A percentile compares a stretch with the other conserved stretches of the same genome.
Evolutionary conservation across 1,140 invertebrate species (phyloP).

Genomic region (Drosophila quadrilineata): DNA sequence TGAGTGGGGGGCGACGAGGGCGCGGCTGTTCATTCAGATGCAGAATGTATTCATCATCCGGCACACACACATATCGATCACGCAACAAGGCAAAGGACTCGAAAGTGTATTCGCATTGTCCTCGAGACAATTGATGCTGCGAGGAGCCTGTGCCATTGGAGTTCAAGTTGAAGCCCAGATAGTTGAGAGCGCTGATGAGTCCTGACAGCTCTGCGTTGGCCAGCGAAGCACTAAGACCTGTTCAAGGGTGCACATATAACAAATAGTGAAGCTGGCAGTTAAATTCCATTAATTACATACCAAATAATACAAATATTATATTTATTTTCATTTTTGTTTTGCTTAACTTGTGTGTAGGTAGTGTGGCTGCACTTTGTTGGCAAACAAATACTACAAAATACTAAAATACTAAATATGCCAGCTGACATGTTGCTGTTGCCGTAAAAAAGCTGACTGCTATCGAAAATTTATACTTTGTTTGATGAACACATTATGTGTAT

Average conservation of each 20-base stretch:
- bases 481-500: too few species aligned
- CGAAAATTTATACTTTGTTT: slow-evolving; percentile 3
- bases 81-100: slow-evolving; percentile 37
- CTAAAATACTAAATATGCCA: neutral
- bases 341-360: neutral
- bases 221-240: slow-evolving; percentile 8
- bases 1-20: slow-evolving; percentile 56
- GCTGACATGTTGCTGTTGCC: too few species aligned
- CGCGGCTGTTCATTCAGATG: slow-evolving; percentile 46
- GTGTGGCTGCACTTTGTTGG: neutral
- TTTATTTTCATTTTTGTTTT: slow-evolving; percentile 27
- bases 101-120: slow-evolving; percentile 56
- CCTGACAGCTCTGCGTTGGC: slow-evolving; percentile 48
- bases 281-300: slow-evolving; percentile 4
- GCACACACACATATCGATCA: slow-evolving; percentile 38
- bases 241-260: neutral
- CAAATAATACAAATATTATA: slow-evolving; percentile 12
- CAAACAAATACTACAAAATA: neutral
- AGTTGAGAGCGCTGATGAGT: slow-evolving; percentile 39
- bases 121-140: slow-evolving; percentile 36
- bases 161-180: slow-evolving; percentile 36
- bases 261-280: neutral
- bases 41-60: slow-evolving; percentile 61
- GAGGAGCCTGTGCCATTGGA: slow-evolving; percentile 19
- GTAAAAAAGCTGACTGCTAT: neutral